Evolutionary conservation across 2,113 vertebrate genomes (phyloP).

Genomic region (Pomatorhinus ruficollis): DNA sequence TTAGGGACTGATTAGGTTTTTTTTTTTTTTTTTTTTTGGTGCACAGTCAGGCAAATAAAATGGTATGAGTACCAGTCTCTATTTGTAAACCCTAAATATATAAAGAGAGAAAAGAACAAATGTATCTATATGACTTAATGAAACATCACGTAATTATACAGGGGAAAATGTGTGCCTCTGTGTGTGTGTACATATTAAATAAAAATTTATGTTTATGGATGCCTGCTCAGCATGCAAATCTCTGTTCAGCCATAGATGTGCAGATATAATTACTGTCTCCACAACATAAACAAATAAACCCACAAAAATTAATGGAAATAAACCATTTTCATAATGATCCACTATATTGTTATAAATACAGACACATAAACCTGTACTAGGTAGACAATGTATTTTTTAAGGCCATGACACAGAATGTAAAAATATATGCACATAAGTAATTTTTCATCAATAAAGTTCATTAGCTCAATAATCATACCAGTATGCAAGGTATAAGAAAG

Average conservation of each 20-base stretch:
- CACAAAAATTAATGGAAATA: constrained; percentile 11
- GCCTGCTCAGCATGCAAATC: constrained; percentile 5
- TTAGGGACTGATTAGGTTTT: not conserved
- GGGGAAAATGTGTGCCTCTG: not conserved
- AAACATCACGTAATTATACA: not conserved
- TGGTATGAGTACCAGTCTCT: not conserved
- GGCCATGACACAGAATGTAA: constrained; percentile 22
- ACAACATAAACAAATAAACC: not conserved
- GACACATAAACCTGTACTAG: not conserved
- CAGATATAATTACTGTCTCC: not conserved
- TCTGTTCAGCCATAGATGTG: not conserved
- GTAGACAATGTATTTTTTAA: constrained; percentile 7
- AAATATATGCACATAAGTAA: constrained; percentile 53
- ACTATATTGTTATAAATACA: not conserved
- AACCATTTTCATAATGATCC: not conserved
- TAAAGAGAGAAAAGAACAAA: not conserved
- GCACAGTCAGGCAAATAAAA: not conserved
- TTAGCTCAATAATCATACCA: constrained; percentile 60
- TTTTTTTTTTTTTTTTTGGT: not conserved
- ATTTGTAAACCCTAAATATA: not conserved
- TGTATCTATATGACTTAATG: not conserved
- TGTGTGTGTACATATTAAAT: not conserved
- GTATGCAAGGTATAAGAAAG: constrained; percentile 54
- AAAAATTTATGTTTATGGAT: constrained; percentile 26
- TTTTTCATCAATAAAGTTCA: constrained; percentile 69